Base-by-base conservation (phyloP, 2,888 invertebrate species). In the Trissoscelio sp. region DNA sequence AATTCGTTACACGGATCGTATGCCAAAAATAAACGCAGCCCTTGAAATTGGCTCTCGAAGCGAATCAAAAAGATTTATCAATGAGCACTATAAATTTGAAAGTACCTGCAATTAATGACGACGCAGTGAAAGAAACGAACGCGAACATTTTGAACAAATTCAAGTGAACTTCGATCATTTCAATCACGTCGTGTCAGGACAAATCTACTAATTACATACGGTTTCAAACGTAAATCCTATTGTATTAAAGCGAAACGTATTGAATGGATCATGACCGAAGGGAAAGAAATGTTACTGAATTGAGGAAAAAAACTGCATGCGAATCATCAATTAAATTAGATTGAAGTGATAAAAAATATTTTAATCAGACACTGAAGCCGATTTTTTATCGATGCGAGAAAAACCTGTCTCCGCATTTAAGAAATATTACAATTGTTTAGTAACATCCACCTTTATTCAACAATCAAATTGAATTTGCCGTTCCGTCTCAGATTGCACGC, bases 101-200 rank as follows among this genome's bases (percentile, higher is more conserved):
- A 62, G 44, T 20, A 24, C 14, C 28, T 18, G 66, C 48, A 66
- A 66, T 66, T 66, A 66, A 66, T 34, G 66, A 34, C 22, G 37
- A 9, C 22, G 22, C 39, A 24, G 7, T 51, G 31, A 66, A 51
- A 66, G 66, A 62, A 46, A 46, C 62, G 22, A 28, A 28, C 11
- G 18, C 22, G 16, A 28, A 51, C 48, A 34, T 48, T 64, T 48
- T 48, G 48, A 51, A 28, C 48, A 64, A 64, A 64, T 64, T 34
- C 64, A 34, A 48, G 48, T 51, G 64, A 64, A 37, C 48, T 24
- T 22, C 60, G 37, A 60, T 60, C 60, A 44, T 51, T 64, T 64
- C 64, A 31, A 51, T 48, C 64, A 64, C 51, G 39, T 58, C 37
- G 20, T 18, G 16, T 31, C 11, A 4, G 62, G 46, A 64, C 48